Conservation (phyloP, 2,888 invertebrate genomes). For the Aphodius granarius region DNA sequence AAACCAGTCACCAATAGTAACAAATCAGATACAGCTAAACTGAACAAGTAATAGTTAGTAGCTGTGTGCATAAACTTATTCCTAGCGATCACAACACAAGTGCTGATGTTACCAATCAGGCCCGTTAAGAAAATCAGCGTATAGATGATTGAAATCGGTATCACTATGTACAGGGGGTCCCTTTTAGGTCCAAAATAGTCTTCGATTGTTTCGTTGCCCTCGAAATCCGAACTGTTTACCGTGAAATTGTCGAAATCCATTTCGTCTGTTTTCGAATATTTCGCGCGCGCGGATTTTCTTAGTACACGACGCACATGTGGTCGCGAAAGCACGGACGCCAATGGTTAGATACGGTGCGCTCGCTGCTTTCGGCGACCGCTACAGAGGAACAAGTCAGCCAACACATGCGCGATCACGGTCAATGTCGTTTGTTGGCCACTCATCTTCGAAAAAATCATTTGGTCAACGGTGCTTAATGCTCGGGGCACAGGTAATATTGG, state of each 20-base stretch:
- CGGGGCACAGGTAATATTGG: neutral
- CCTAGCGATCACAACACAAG: slow-evolving; percentile 84
- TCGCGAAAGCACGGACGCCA: neutral
- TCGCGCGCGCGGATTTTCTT: neutral
- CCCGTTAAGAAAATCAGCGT: slow-evolving; percentile 76
- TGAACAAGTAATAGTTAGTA: slow-evolving; percentile 82
- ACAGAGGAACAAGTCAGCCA: neutral
- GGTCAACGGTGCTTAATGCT: no score
- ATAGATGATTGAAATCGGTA: slow-evolving; percentile 77
- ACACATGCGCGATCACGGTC: neutral
- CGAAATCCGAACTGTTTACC: neutral
- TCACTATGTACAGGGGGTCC: slow-evolving; percentile 64
- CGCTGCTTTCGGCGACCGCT: neutral
- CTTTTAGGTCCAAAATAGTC: slow-evolving; percentile 38
- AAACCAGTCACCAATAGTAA: slow-evolving; percentile 77
- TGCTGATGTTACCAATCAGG: slow-evolving; percentile 78
- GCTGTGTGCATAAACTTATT: slow-evolving; percentile 85
- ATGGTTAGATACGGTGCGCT: neutral
- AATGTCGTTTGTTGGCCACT: neutral
- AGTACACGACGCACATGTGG: neutral
- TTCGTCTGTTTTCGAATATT: neutral
- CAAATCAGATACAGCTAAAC: slow-evolving; percentile 81
- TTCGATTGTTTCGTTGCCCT: neutral
- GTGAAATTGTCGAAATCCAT: slow-evolving; percentile 9
- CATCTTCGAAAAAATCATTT: neutral